A percentile compares a stretch with the other conserved stretches of the same genome.
These are phyloP conservation scores for Cataglyphis hispanica DNA, from an alignment of 1,140 invertebrate species.

Conservation along the genomic window DNA sequence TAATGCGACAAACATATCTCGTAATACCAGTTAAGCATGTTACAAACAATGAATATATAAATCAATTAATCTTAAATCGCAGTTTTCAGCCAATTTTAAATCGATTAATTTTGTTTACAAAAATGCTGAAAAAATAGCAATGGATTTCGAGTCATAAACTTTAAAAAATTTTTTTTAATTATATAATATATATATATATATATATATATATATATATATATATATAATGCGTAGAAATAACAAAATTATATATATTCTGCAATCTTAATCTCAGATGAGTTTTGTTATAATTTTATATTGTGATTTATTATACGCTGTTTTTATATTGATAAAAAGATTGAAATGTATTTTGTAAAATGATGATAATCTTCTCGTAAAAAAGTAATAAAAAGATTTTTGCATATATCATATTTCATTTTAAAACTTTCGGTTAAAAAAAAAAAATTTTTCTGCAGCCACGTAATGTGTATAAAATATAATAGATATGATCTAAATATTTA, in stretches of 20 bases:
- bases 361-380: background rate
- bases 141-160: too few relatives aligned
- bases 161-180: too few relatives aligned
- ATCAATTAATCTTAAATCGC: background rate
- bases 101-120: background rate
- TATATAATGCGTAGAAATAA: too few relatives aligned
- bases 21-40: background rate
- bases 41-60: too few relatives aligned
- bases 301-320: background rate
- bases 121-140: too few relatives aligned
- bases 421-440: too few relatives aligned
- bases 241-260: background rate
- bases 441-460: too few relatives aligned
- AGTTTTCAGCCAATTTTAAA: background rate
- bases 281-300: background rate
- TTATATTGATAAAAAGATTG: background rate
- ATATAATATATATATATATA: too few relatives aligned
- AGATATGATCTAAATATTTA: too few relatives aligned
- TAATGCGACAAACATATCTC: background rate
- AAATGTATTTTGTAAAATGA: background rate
- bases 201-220: too few relatives aligned
- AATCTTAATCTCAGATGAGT: background rate
- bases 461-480: too few relatives aligned
- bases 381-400: background rate
- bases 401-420: too few relatives aligned